Base-by-base conservation (phyloP, 2,113 vertebrate species). In the Strix aluco region DNA sequence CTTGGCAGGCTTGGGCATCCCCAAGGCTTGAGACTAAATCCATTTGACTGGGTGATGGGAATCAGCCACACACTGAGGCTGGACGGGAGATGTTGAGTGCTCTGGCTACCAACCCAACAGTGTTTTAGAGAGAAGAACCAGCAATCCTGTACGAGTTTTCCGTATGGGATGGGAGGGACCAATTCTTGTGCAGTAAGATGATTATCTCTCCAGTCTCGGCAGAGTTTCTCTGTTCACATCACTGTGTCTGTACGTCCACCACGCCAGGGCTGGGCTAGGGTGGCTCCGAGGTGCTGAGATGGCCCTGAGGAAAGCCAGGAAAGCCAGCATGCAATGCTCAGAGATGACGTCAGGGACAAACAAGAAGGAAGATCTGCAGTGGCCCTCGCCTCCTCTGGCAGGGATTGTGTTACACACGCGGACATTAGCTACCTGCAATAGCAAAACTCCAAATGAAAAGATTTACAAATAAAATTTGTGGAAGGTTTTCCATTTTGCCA, bases 261-360 rank as follows among this genome's bases (percentile, higher is more conserved):
- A 11, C 15, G 15, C 1, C 40, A 4, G 27, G 34, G 44, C 16
- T 19, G 44, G 16, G 25, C 18, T 15, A 13, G 10, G 71, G 22
- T 30, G 47, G 25, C 49, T 74, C 49, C 42, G 7, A 57, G 61
- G 63, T 1, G 36, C 74, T 73, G 40, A n/a, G 62, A 11, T 4
- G 25, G 21, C 52, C 16, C 29, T 1, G 23, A 27, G 40, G 70
- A 21, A 47, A 74, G 4, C 49, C 2, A 1, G 44, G 22, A 57
- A 7, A 62, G 7, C 25, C 63, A 3, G 3, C 0, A 0, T 1
- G 13, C 14, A 0, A n/a, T 2, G 1, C 36, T 8, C 15, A 3
- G 52, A 21, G 22, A 17, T 0, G 2, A 16, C 3, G 5, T 30
- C 9, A 0, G 0, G 15, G 58, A 32, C 25, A 73, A 54, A 34